Evolutionary conservation across 2,113 vertebrate species (phyloP), one percentile per base, ranked within the genome.

Genomic region (Clupea harengus): DNA sequence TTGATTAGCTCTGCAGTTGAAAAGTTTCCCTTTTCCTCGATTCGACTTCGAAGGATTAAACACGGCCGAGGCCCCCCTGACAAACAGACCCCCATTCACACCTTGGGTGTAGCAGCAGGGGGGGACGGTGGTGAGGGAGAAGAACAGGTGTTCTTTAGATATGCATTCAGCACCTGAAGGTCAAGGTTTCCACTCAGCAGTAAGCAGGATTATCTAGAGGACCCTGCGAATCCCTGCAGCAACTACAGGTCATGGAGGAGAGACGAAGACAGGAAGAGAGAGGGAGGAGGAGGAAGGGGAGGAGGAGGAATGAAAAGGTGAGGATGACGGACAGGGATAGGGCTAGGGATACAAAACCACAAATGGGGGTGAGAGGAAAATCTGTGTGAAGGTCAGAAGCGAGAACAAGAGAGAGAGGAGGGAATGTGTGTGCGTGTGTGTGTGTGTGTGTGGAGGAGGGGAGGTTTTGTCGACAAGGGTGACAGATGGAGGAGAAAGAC

Each of bases 261-360:
- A 82, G 86, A 80, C 11, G 18, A 11, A 20, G 78, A 45, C 54
- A 0, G 2, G 18, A 11, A 20, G 78, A 45, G 67, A 0, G 2
- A 47, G 54, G 18, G 44, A 50, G 20, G 18, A 54, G 22, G 32
- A 75, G 81, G 4, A 17, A 82, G 83, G 75, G 44, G 80, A 86
- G 87, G 89, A 81, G 50, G 81, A 90, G 85, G 87, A 81, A 67
- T 39, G 84, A 85, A 85, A 85, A 47, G 6, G 47, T 15, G 50
- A 64, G 8, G 22, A 75, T 45, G 11, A 28, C 22, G 22, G 82
- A 60, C 3, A 60, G 54, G 64, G 64, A 67, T 75, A 75, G 32
- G 67, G 10, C 0, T 3, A n/a, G 60, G 13, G 28, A 82, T 32
- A 28, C 28, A 75, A 75, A 75, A 75, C 67, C 67, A 32, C 9